Percentiles rank a stretch among this genome's conserved stretches.
Conservation (phyloP, 2,113 vertebrate genomes). For the Toxostoma redivivum region DNA sequence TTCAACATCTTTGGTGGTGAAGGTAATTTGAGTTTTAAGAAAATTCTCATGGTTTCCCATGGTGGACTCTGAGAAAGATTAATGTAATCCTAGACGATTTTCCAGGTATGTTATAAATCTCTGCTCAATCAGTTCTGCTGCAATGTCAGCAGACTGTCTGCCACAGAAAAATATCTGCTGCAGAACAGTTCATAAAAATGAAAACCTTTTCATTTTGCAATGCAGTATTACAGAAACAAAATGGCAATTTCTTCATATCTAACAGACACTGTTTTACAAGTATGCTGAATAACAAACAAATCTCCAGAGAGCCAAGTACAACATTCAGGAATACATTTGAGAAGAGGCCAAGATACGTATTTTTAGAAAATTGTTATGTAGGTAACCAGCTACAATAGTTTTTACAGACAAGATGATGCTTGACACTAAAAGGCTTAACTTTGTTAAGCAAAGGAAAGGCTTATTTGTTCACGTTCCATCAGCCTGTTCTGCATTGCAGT, state of each 20-base stretch:
- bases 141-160: conserved; percentile 51
- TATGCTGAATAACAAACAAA: conserved; percentile 66
- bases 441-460: background rate
- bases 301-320: conserved; percentile 47
- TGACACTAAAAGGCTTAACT: background rate
- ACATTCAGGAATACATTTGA: conserved; percentile 30
- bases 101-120: conserved; percentile 43
- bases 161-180: conserved; percentile 62
- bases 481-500: background rate
- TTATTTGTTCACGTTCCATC: background rate
- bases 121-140: conserved; percentile 25
- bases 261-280: conserved; percentile 57
- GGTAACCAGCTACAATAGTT: background rate
- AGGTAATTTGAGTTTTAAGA: conserved; percentile 40
- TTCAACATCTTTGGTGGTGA: background rate
- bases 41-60: conserved; percentile 39
- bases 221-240: conserved; percentile 64
- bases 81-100: conserved; percentile 7
- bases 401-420: background rate
- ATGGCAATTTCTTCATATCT: conserved; percentile 67
- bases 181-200: conserved; percentile 62
- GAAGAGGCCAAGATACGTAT: background rate
- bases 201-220: conserved; percentile 65
- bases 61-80: conserved; percentile 41
- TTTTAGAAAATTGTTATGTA: background rate